Base-by-base conservation (phyloP, 2,888 invertebrate species). In the Apamea epomidion region DNA sequence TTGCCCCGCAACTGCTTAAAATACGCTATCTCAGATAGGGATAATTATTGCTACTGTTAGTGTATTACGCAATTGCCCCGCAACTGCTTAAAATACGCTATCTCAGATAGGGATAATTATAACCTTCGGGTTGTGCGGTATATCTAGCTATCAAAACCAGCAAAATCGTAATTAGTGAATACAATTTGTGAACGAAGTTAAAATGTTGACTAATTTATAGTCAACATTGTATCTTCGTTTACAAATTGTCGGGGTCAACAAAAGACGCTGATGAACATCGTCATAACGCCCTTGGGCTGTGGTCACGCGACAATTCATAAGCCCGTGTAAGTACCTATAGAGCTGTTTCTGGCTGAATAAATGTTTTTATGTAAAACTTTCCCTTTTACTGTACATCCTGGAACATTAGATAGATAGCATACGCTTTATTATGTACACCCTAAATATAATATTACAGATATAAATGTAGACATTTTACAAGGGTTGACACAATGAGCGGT, bases 291-390 rank as follows among this genome's bases (percentile, higher is more conserved):
- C 74, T 67, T 37, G 65, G 48, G 16, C 21, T 18, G 8, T 60
- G n/a, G 74, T 83, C 82, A 83, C 82, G 82, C 82, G 45, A 83
- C 25, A 37, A 37, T 70, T 73, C 58, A 16, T 32, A n/a, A 77
- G 18, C 25, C 12, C 21, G 32, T 21, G 6, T 37, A 37, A 12
- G 37, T 37, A 65, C 25, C 25, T 37, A 37, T 12, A 37, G 37
- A 65, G 25, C 6, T 6, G 6, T 14, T 65, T 25, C 25, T 65
- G 2, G 6, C 37, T 37, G 37, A 37, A 25, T 10, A 21, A 64
- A 32, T 37, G 32, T 62, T 1, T 65, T 65, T 21, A 37, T 65
- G 32, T 65, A 65, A 32, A 65, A 37, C 32, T 32, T 8, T 21
- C 1, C 8, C 37, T 4, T 65, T 64, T 64, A 32, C 37, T 65